These are phyloP conservation scores for Horisme vitalbata DNA, from an alignment of 2,888 invertebrate species.

Conservation along the genomic window DNA sequence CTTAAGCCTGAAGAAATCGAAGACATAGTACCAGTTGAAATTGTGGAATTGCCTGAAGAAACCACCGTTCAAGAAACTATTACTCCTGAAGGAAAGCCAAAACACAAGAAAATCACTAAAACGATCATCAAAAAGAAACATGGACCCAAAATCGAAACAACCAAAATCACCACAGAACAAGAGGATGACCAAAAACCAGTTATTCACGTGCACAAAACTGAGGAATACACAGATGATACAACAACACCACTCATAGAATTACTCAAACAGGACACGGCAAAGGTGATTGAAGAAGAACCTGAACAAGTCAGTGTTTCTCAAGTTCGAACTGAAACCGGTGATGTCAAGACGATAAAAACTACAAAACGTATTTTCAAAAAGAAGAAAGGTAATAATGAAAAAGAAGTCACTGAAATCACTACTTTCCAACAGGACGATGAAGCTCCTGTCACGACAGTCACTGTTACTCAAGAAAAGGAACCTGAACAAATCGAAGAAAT, in stretches of 20 bases:
- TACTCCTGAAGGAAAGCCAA: conserved; percentile 35
- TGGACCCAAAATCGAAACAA: conserved; percentile 39
- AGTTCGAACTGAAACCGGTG: conserved; percentile 50
- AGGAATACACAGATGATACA: conserved; percentile 34
- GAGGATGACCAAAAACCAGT: conserved; percentile 15
- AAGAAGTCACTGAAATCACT: no score
- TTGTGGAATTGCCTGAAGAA: conserved; percentile 16
- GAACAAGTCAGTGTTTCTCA: conserved; percentile 33
- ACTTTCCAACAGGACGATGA: no score
- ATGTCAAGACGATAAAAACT: conserved; percentile 26
- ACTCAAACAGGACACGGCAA: conserved; percentile 57
- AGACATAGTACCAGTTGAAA: conserved; percentile 8
- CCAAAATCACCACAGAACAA: conserved; percentile 25
- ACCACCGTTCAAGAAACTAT: conserved; percentile 4
- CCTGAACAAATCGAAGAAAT: neutral
- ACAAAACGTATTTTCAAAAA: conserved; percentile 15
- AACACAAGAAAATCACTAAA: conserved; percentile 39
- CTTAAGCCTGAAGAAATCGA: neutral
- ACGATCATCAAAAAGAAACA: conserved; percentile 35
- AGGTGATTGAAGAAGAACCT: conserved; percentile 32
- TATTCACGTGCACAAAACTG: conserved; percentile 13
- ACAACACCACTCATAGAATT: conserved; percentile 23
- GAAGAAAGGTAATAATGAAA: conserved; percentile 3
- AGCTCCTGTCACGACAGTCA: no score
- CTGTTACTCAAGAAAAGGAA: neutral